Base-by-base conservation (phyloP, 1,140 invertebrate genomes). In the Marisa cornuarietis region DNA sequence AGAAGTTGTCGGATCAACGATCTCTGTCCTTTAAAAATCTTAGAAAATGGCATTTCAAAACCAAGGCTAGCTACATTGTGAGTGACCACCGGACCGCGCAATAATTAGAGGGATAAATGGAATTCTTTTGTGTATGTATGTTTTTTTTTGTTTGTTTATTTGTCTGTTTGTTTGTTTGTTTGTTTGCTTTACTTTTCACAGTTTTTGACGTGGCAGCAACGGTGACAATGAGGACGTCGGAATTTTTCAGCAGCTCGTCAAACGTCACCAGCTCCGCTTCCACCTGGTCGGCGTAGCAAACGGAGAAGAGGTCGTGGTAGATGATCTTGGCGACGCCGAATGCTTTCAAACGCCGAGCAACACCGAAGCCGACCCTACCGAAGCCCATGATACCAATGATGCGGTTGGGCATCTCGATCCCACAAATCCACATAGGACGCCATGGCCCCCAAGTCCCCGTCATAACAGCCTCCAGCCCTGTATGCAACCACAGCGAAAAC, bases 361-460 rank as follows among this genome's bases (percentile, higher is more conserved):
- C 93, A 8, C 93, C 93, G 78, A 82, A 89, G 52, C 85, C 95
- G 81, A 96, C 95, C 61, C 94, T 93, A 10, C 96, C 96, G 20
- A 96, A 92, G 18, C 96, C 96, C 16, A 96, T 94, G 81, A 98
- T 95, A 20, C 97, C 97, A 18, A 98, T 94, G 24, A 95, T 96
- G 3, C 95, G 94, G 24, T 93, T 93, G 61, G 93, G 92, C 6
- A 98, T 89, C 7, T 94, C 95, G 63, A 93, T 94, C 0, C 97
- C 97, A 87, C 95, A 96, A 95, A 98, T 95, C 94, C 95, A 98
- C 81, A 93, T 93, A 0, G 96, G 97, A 4, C 95, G 93, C 96
- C 96, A 98, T 0, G 94, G 92, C 79, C 88, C 83, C 88, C 88
- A 91, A 22, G 84, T 80, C 14, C 87, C 87, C 51, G 79, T 80